phyloP scores from a whole-genome alignment of 2,888 invertebrate species.

The Rhingia rostrata region DNA sequence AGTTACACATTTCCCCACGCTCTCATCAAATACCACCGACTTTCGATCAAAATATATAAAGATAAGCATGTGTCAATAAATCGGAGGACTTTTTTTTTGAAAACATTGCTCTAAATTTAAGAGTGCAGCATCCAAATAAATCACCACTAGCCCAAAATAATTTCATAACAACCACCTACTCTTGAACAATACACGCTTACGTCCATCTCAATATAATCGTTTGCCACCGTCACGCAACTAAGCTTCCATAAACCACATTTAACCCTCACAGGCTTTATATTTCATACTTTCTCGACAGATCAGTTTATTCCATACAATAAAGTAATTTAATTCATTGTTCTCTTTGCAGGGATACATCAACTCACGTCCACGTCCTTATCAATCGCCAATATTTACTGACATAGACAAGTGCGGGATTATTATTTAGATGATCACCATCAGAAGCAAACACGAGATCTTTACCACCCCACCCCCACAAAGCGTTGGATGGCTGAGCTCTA shows the following conservation, averaged over 20 bases:
- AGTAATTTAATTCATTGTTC: slow-evolving; percentile 35
- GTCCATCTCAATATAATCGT: background rate
- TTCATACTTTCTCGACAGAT: background rate
- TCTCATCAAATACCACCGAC: too few relatives aligned
- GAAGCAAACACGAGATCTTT: slow-evolving; percentile 30
- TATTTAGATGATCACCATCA: slow-evolving; percentile 46
- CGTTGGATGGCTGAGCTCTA: slow-evolving; percentile 12
- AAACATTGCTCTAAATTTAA: too few relatives aligned
- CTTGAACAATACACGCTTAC: background rate
- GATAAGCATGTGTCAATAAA: too few relatives aligned
- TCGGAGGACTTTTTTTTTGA: too few relatives aligned
- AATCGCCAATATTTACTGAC: slow-evolving; percentile 59
- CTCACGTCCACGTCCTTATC: slow-evolving; percentile 43
- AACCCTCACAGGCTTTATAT: background rate
- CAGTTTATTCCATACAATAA: slow-evolving; percentile 16
- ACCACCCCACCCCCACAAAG: background rate
- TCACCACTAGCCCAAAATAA: too few relatives aligned
- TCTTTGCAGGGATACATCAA: slow-evolving; percentile 49
- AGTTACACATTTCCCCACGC: too few relatives aligned
- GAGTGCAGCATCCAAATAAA: too few relatives aligned
- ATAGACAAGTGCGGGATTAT: slow-evolving; percentile 46
- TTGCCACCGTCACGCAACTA: slow-evolving; percentile 49
- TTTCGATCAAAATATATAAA: too few relatives aligned
- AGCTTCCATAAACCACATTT: slow-evolving; percentile 1
- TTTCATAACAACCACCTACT: too few relatives aligned